These are phyloP conservation scores for Psittacula echo DNA, from an alignment of 2,797 vertebrate species.

Conservation along the genomic window DNA sequence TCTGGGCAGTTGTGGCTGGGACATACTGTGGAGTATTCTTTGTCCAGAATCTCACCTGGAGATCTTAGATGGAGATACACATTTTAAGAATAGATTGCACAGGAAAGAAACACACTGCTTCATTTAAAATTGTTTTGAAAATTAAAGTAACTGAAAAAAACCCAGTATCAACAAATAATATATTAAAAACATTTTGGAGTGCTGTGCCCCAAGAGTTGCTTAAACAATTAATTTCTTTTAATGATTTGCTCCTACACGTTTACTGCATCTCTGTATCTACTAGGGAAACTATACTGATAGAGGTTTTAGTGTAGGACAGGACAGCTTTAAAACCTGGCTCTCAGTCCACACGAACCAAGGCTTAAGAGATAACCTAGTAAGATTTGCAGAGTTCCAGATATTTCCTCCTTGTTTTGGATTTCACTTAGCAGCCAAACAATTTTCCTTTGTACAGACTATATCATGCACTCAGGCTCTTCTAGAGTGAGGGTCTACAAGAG, in stretches of 20 bases:
- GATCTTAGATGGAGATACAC: neutral
- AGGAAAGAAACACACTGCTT: fast-evolving
- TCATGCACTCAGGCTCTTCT: neutral
- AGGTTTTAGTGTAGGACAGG: neutral
- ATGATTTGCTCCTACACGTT: neutral
- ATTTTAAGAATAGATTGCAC: neutral
- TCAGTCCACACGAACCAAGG: neutral
- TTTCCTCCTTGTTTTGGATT: neutral
- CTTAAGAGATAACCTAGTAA: neutral
- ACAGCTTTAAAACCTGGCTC: neutral
- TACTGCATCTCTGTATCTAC: neutral
- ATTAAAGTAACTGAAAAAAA: neutral
- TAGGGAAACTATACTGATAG: neutral
- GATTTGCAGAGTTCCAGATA: neutral
- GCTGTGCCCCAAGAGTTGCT: neutral
- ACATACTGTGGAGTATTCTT: neutral
- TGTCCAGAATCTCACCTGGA: neutral
- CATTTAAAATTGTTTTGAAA: neutral
- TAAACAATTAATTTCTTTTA: neutral
- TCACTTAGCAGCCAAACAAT: neutral
- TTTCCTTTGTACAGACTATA: neutral
- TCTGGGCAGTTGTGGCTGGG: neutral
- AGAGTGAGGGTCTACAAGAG: neutral
- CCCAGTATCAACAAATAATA: neutral
- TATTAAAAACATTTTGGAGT: neutral